phyloP scores from a whole-genome alignment of 30 jellyfish, hydroid and myxozoan species.

The Pseudorhiza aurosa region DNA sequence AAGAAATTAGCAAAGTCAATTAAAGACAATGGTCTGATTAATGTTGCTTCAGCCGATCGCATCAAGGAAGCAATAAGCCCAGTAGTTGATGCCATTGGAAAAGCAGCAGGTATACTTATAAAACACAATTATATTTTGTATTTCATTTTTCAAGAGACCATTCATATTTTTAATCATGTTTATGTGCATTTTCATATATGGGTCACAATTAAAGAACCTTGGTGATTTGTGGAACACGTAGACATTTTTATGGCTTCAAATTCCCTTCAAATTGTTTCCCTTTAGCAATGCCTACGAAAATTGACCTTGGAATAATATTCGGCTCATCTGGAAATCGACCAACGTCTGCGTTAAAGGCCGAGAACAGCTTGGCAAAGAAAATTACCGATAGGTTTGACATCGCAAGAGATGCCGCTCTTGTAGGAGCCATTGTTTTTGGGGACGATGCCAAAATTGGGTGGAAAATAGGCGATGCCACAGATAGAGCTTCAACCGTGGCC shows the following conservation, averaged over 20 bases:
- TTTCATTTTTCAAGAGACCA: too few species aligned
- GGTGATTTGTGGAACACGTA: too few species aligned
- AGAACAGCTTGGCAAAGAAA: conserved; percentile 41
- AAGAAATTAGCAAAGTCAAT: neutral
- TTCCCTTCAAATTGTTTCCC: neutral
- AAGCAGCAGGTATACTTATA: conserved; percentile 50
- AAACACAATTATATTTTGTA: too few species aligned
- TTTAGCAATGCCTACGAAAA: conserved; percentile 11
- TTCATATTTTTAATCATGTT: too few species aligned
- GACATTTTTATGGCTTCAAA: too few species aligned
- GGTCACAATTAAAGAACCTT: too few species aligned
- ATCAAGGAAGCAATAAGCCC: neutral
- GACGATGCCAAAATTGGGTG: conserved; percentile 32
- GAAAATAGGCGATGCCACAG: conserved; percentile 32
- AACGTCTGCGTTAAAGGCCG: conserved; percentile 9
- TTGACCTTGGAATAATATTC: conserved; percentile 48
- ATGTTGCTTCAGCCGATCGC: neutral
- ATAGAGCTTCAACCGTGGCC: neutral
- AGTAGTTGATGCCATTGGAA: conserved; percentile 20
- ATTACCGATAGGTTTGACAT: conserved; percentile 21
- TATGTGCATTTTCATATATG: too few species aligned
- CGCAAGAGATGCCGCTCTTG: conserved; percentile 8
- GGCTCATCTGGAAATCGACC: conserved; percentile 39
- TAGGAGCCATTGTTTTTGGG: conserved; percentile 63
- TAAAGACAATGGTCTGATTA: neutral